Conservation (phyloP, 1,140 invertebrate genomes). For the Bilobella aurantiaca region DNA sequence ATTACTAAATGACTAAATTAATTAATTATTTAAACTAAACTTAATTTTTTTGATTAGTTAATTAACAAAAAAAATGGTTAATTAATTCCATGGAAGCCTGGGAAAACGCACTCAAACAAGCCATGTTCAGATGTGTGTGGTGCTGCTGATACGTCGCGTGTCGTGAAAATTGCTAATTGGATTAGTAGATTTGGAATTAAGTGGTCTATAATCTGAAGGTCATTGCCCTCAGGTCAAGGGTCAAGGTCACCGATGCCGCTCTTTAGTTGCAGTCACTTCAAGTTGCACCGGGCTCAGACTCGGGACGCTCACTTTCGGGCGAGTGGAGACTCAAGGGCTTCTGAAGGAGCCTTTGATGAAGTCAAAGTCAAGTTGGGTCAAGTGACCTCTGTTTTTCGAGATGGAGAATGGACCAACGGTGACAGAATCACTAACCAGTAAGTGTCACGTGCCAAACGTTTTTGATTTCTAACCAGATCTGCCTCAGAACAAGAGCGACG, state of each 20-base stretch:
- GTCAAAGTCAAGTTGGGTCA: not conserved
- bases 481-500: not conserved
- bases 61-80: too few relatives aligned
- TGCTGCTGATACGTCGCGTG: too few relatives aligned
- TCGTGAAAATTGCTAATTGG: too few relatives aligned
- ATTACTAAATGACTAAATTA: too few relatives aligned
- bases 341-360: not conserved
- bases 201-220: not conserved
- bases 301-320: not conserved
- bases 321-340: not conserved
- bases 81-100: too few relatives aligned
- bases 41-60: too few relatives aligned
- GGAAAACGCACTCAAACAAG: too few relatives aligned
- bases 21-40: too few relatives aligned
- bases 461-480: not conserved
- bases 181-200: not conserved
- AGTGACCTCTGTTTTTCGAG: too few relatives aligned
- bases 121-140: too few relatives aligned
- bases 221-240: not conserved
- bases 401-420: too few relatives aligned
- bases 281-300: not conserved
- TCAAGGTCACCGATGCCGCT: not conserved
- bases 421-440: too few relatives aligned
- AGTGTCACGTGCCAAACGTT: not conserved
- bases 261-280: not conserved